Conservation (phyloP, 2,797 vertebrate species). For the Lagocephalus sceleratus region DNA sequence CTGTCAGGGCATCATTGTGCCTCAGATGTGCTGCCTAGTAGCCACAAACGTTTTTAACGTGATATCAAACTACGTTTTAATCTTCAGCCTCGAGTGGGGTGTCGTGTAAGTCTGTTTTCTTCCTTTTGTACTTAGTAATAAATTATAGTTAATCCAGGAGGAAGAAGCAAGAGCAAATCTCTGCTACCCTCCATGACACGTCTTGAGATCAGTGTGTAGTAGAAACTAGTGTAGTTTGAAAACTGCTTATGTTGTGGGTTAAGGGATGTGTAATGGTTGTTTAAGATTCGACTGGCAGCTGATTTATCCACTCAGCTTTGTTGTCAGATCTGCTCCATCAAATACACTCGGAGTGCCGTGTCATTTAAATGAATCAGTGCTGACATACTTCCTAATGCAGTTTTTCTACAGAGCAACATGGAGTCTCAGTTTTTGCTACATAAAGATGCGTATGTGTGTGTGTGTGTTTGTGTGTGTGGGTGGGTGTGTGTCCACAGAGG, state of each 20-base stretch:
- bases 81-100: conserved; percentile 80
- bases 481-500: conserved; percentile 74
- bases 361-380: not conserved
- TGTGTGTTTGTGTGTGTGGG: too few species aligned
- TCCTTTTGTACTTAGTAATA: not conserved
- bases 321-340: not conserved
- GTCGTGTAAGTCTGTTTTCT: conserved; percentile 80
- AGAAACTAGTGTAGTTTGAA: too few species aligned
- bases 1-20: conserved; percentile 86
- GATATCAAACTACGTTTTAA: conserved; percentile 80
- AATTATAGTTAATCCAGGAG: not conserved
- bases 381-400: not conserved
- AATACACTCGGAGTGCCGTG: conserved; percentile 1
- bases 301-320: conserved; percentile 28
- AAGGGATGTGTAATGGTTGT: too few species aligned
- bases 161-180: too few species aligned
- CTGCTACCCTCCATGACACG: too few species aligned
- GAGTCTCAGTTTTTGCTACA: not conserved
- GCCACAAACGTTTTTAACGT: conserved; percentile 84
- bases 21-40: conserved; percentile 86
- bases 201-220: too few species aligned
- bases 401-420: not conserved
- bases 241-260: too few species aligned
- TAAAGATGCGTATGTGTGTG: too few species aligned
- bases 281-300: conserved; percentile 46